Percentiles rank a stretch among this genome's conserved stretches.
Evolutionary conservation across 1,140 invertebrate genomes (phyloP).

Genomic region (Parapsyche elsis): DNA sequence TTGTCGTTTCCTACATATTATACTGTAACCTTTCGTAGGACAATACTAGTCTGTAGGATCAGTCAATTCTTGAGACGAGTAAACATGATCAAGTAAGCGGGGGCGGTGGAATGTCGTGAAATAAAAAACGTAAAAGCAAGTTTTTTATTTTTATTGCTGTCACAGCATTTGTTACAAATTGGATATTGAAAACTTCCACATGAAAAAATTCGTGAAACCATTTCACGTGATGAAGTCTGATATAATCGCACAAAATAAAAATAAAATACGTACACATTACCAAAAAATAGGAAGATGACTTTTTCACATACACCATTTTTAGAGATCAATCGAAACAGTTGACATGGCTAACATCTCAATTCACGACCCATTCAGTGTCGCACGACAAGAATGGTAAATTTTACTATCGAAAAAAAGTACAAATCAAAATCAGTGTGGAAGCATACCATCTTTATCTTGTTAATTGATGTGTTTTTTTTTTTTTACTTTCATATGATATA

Average conservation of each 20-base stretch:
- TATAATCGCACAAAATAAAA: neutral
- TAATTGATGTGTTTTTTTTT: neutral
- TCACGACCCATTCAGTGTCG: neutral
- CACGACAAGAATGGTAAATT: neutral
- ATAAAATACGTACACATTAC: slow-evolving; percentile 1
- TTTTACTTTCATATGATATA: neutral
- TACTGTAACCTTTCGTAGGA: too few relatives aligned
- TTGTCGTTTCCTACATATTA: too few relatives aligned
- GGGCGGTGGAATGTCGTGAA: slow-evolving; percentile 53
- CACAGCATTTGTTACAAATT: slow-evolving; percentile 64
- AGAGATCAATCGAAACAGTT: slow-evolving; percentile 44
- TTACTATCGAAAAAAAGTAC: neutral
- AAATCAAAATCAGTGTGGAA: slow-evolving; percentile 5
- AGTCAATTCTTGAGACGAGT: too few relatives aligned
- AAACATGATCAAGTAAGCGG: slow-evolving; percentile 32
- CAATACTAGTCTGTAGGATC: too few relatives aligned
- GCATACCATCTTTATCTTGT: neutral
- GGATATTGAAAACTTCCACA: slow-evolving; percentile 48
- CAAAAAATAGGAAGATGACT: slow-evolving; percentile 45
- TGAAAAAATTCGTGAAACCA: slow-evolving; percentile 35
- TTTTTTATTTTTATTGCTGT: slow-evolving; percentile 66
- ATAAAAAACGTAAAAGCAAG: slow-evolving; percentile 51
- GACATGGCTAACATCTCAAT: neutral
- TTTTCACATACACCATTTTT: slow-evolving; percentile 21
- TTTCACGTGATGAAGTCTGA: slow-evolving; percentile 7